Base-by-base conservation (phyloP, 1,140 invertebrate species). In the Branchinecta lynchi region DNA sequence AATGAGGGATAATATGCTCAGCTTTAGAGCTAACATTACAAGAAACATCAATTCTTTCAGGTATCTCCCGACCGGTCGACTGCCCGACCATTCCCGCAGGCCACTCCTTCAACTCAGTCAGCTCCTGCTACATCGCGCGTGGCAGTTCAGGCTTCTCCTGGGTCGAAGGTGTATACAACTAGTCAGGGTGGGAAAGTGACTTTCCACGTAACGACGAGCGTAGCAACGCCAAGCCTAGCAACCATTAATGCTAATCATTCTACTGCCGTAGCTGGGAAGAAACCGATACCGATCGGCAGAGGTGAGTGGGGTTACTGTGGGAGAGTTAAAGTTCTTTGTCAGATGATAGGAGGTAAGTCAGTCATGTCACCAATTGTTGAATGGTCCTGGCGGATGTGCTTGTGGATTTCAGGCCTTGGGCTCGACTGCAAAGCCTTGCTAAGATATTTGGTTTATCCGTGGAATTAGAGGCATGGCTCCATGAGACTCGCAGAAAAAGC, bases 211-310 rank as follows among this genome's bases (percentile, higher is more conserved):
- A 78, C 76, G 12, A 74, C 76, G 12, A 75, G 71, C 68, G 74
- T 75, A n/a, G 70, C 75, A 44, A 73, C 70, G 60, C 71, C 70
- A 66, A 44, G 68, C 68, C 65, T 72, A 65, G 32, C 45, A 43
- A 17, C 72, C 70, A 46, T 67, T 71, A 65, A 70, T 15, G 17
- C 12, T 60, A 60, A 60, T 60, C 51, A 60, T 60, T 60, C 51
- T 12, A 71, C 69, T 71, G 67, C 66, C 66, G 66, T 77, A 15
- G 17, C 17, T 1, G 17, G 12, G 67, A 84, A 83, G 77, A 84
- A 83, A 72, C 77, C 78, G 45, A 75, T 78, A 20, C 75, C 81
- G 46, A 77, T 81, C n/a, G 79, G 80, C 8, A 12, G 51, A 15
- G 51, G 51, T 60, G 17, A 20, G 51, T 60, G 32, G 32, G 32